Evolutionary conservation across 2,113 vertebrate genomes (phyloP), one percentile per base, ranked within the genome.

Genomic region (Tautogolabrus adspersus): DNA sequence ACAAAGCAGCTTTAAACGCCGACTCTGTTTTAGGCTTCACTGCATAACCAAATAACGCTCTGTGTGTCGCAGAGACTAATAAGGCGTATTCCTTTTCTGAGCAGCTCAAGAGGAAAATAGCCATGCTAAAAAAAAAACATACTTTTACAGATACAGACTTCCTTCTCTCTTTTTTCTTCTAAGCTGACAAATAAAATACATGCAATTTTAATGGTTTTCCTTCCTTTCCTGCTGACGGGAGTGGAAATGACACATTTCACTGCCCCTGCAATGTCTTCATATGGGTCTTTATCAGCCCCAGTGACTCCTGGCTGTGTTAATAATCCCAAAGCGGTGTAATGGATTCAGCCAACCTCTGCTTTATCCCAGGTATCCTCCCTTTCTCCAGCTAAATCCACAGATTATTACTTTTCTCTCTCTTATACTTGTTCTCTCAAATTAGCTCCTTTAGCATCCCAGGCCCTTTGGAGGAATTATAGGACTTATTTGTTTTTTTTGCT

Each of bases 21-120:
- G 61, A 82, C 83, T 80, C 83, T 85, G 85, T 90, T 92, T 94
- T 94, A 85, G 88, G 93, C 93, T 90, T 93, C 90, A 91, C 86
- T 92, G 93, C 89, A 91, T 93, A 91, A 92, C 92, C 93, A 94
- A 94, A 93, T 92, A 94, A 91, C 84, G 73, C 87, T 88, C 47
- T 69, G 88, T 90, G 91, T 92, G 87, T 90, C 59, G 66, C 77
- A 63, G 78, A 79, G 82, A 84, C 90, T 93, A 94, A 95, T 93
- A 93, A 92, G 87, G 86, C 89, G 49, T 92, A 83, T 92, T 92
- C 82, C 84, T 86, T 93, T 88, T 88, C 76, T 44, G 67, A 90
- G 77, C 77, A 94, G 88, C 91, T 93, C 87, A 92, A 91, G 89
- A 86, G 83, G 91, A 93, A 93, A 94, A 95, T 93, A 91, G 90